phyloP scores from a whole-genome alignment of 2,888 invertebrate genomes.

The Diplolepis rosae region DNA sequence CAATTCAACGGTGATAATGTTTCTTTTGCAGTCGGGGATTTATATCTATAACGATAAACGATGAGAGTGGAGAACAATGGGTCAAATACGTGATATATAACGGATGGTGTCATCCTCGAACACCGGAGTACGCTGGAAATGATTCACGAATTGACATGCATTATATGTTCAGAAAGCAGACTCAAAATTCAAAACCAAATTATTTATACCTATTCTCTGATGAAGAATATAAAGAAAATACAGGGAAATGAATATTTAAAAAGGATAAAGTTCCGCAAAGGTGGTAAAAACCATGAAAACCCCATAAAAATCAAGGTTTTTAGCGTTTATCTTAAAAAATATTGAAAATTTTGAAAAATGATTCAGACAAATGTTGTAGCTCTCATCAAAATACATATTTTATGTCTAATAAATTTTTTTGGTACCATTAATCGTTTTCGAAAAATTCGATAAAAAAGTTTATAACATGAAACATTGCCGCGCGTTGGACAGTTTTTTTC shows the following conservation, averaged over 20 bases:
- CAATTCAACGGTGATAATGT: conserved; percentile 15
- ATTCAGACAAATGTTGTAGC: too few species aligned
- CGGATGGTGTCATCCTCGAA: conserved; percentile 17
- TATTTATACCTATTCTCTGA: background rate
- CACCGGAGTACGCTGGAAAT: background rate
- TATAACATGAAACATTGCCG: too few species aligned
- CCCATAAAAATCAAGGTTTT: too few species aligned
- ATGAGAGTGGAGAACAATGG: conserved; percentile 22
- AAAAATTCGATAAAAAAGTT: too few species aligned
- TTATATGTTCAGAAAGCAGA: background rate
- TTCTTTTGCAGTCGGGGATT: conserved; percentile 17
- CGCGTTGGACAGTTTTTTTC: too few species aligned
- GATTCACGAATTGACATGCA: background rate
- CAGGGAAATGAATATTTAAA: background rate
- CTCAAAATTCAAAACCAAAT: background rate
- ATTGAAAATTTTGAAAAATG: too few species aligned
- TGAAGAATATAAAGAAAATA: background rate
- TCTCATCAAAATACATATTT: too few species aligned
- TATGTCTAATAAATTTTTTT: too few species aligned
- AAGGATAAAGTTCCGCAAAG: too few species aligned
- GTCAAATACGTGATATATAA: conserved; percentile 22
- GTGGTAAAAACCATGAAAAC: too few species aligned
- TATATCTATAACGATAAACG: conserved; percentile 16
- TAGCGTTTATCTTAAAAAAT: too few species aligned
- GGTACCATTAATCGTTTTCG: too few species aligned